phyloP scores from a whole-genome alignment of 1,140 invertebrate genomes.

The Magallana gigas region DNA sequence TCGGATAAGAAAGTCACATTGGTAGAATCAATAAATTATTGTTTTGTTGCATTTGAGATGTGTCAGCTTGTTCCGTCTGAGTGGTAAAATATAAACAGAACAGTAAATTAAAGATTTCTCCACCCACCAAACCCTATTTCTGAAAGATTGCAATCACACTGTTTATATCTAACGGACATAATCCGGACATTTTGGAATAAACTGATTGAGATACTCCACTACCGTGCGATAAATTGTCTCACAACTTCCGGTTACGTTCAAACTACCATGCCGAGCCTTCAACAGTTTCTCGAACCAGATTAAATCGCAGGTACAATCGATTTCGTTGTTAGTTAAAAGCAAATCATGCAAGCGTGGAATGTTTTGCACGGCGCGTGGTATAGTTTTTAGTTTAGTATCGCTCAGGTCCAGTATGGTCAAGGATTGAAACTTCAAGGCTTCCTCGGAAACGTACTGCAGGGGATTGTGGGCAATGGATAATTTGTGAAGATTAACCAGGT shows the following conservation, averaged over 20 bases:
- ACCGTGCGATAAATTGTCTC: conserved; percentile 46
- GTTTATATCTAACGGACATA: neutral
- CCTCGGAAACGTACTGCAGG: conserved; percentile 39
- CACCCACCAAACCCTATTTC: no score
- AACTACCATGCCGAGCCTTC: neutral
- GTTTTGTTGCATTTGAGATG: no score
- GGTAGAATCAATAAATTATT: no score
- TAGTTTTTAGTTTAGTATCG: conserved; percentile 7
- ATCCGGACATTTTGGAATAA: conserved; percentile 39
- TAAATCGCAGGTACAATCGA: conserved; percentile 52
- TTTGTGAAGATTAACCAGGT: neutral
- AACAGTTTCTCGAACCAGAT: conserved; percentile 34
- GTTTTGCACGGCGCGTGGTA: conserved; percentile 47
- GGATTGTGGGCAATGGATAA: conserved; percentile 46
- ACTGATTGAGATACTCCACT: neutral
- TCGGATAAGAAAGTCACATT: no score
- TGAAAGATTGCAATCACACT: neutral
- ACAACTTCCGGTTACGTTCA: conserved; percentile 32
- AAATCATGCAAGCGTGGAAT: neutral
- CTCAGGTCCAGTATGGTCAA: conserved; percentile 38
- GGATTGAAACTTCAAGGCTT: conserved; percentile 33
- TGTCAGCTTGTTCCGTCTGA: no score
- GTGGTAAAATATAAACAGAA: no score
- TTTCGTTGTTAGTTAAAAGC: neutral
- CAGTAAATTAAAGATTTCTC: no score